Percentiles rank a stretch among this genome's conserved stretches.
phyloP scores from a whole-genome alignment of 2,797 vertebrate genomes.

The Enteromius thamalakanensis region DNA sequence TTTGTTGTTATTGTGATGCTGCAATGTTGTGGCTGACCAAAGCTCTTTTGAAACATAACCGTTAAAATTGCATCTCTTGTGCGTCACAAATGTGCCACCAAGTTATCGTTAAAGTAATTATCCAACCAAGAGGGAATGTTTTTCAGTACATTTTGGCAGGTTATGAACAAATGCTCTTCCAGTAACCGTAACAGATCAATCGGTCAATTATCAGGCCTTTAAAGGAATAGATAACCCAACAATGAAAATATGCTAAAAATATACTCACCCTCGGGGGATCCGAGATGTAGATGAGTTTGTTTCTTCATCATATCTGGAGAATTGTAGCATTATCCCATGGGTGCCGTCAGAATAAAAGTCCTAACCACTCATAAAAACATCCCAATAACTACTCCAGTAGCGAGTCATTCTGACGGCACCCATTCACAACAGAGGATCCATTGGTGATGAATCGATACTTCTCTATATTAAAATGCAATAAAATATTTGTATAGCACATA shows the following conservation, averaged over 20 bases:
- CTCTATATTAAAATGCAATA: background rate
- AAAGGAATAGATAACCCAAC: background rate
- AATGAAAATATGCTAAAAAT: background rate
- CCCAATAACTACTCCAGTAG: background rate
- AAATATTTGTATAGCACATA: no score
- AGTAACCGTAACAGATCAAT: background rate
- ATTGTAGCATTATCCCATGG: background rate
- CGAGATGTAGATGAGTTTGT: background rate
- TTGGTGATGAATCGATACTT: background rate
- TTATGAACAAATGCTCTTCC: background rate
- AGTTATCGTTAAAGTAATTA: background rate
- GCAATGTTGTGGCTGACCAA: constrained; percentile 12
- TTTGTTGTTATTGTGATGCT: background rate
- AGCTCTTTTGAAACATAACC: background rate
- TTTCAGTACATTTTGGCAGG: background rate
- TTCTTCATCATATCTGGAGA: background rate
- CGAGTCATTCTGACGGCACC: no score
- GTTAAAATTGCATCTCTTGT: constrained; percentile 8
- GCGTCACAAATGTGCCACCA: constrained; percentile 2
- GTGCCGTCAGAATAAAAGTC: no score
- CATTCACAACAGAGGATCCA: no score
- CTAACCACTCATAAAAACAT: background rate
- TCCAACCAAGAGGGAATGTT: background rate
- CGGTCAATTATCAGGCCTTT: background rate
- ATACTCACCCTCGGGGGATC: background rate